A percentile compares a stretch with the other conserved stretches of the same genome.
phyloP scores from a whole-genome alignment of 1,140 invertebrate genomes.

The Drosophila serrata region DNA sequence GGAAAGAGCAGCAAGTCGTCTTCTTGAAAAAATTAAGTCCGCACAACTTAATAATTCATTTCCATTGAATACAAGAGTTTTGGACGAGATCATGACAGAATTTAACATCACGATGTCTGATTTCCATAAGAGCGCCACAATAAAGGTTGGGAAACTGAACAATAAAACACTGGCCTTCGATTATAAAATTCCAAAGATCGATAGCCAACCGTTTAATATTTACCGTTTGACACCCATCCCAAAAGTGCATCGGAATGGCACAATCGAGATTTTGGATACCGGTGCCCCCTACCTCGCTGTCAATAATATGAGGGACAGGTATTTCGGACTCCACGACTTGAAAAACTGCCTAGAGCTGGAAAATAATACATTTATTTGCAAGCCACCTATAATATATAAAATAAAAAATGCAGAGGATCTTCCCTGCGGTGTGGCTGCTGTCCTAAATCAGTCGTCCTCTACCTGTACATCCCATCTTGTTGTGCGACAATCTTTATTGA shows the following conservation, averaged over 20 bases:
- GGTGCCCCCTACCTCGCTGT: neutral
- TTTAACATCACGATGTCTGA: no score
- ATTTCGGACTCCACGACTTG: neutral
- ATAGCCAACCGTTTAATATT: neutral
- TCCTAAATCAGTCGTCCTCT: neutral
- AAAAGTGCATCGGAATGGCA: neutral
- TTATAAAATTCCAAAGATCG: neutral
- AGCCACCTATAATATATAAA: neutral
- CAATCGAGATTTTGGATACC: neutral
- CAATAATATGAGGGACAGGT: neutral
- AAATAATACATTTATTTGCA: neutral
- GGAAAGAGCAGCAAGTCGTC: neutral
- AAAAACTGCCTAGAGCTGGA: neutral
- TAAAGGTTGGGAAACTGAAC: neutral
- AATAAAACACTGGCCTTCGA: neutral
- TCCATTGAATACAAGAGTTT: no score
- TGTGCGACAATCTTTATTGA: neutral
- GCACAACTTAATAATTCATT: neutral
- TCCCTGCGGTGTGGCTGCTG: conserved; percentile 1
- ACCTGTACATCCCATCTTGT: neutral
- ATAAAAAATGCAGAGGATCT: neutral
- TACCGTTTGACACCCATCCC: conserved; percentile 13
- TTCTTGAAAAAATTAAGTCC: neutral
- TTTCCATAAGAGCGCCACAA: neutral
- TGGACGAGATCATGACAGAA: neutral